Percentiles rank a stretch among this genome's conserved stretches.
Evolutionary conservation across 2,797 vertebrate genomes (phyloP).

Genomic region (Myripristis murdjan): DNA sequence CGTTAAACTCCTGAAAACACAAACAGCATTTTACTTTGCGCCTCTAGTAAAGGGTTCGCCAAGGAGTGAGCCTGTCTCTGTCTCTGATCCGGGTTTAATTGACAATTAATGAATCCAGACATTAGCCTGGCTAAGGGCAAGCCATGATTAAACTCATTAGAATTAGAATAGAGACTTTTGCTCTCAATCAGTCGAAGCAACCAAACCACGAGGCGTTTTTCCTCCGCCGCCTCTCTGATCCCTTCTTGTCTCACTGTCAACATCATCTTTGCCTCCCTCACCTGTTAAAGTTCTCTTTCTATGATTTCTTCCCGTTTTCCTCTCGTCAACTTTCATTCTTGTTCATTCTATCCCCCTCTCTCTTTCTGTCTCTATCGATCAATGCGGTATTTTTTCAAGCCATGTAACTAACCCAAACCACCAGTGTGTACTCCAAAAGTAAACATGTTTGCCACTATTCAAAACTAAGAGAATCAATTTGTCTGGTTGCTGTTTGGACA

Average conservation of each 20-base stretch:
- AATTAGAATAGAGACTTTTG: conserved; percentile 71
- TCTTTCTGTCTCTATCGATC: not conserved
- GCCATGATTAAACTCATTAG: conserved; percentile 77
- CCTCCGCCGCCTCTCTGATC: conserved; percentile 17
- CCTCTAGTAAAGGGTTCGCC: conserved; percentile 27
- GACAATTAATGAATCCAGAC: conserved; percentile 76
- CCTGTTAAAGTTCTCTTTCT: not conserved
- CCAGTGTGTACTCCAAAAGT: conserved; percentile 2
- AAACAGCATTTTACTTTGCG: conserved; percentile 46
- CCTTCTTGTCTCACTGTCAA: not conserved
- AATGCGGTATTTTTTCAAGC: conserved; percentile 5
- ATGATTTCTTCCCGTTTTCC: not conserved
- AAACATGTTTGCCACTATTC: not conserved
- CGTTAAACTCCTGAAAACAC: conserved; percentile 30
- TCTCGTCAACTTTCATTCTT: not conserved
- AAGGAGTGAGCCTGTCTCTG: conserved; percentile 38
- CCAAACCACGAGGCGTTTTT: conserved; percentile 59
- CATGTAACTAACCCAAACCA: not conserved
- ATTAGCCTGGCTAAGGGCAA: conserved; percentile 70
- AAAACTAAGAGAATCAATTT: not conserved
- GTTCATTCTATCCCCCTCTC: conserved; percentile 2
- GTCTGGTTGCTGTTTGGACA: conserved; percentile 4
- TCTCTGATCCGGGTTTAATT: conserved; percentile 67
- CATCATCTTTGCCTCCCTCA: not conserved
- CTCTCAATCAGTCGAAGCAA: conserved; percentile 67